Conservation (phyloP, 2,113 vertebrate genomes). For the Elgaria multicarinata region DNA sequence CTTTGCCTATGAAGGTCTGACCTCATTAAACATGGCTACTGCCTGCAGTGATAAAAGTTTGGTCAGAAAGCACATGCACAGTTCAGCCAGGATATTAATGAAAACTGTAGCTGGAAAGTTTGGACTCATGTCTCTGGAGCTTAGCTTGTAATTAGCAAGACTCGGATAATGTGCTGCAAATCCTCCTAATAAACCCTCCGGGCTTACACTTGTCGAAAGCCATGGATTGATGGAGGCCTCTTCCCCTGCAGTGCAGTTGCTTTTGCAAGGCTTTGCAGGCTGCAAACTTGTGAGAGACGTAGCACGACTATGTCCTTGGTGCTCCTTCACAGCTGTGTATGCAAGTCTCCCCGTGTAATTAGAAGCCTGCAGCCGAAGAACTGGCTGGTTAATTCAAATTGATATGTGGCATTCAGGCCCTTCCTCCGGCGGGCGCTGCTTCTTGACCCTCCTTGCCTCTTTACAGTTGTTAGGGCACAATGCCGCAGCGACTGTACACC, state of each 20-base stretch:
- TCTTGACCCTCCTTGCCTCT: no score
- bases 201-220: slow-evolving; percentile 27
- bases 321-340: neutral
- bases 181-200: slow-evolving; percentile 53
- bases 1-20: slow-evolving; percentile 43
- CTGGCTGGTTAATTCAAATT: no score
- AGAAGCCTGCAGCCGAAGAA: accelerated
- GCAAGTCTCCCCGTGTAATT: neutral
- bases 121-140: slow-evolving; percentile 35
- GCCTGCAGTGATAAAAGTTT: slow-evolving; percentile 14
- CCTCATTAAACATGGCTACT: slow-evolving; percentile 28
- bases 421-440: no score
- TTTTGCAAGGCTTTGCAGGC: slow-evolving; percentile 32
- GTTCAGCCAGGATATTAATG: slow-evolving; percentile 1
- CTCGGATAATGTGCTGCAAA: slow-evolving; percentile 60
- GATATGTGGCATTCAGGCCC: no score
- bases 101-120: slow-evolving; percentile 51
- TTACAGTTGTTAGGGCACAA: no score
- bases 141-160: slow-evolving; percentile 57
- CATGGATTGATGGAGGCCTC: slow-evolving; percentile 36
- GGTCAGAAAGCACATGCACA: slow-evolving; percentile 30
- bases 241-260: slow-evolving; percentile 34
- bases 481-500: no score
- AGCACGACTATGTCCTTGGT: slow-evolving; percentile 48
- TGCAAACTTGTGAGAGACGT: slow-evolving; percentile 42